Evolutionary conservation across 2,888 invertebrate genomes (phyloP).

Genomic region (Eucriotettix oculatus): DNA sequence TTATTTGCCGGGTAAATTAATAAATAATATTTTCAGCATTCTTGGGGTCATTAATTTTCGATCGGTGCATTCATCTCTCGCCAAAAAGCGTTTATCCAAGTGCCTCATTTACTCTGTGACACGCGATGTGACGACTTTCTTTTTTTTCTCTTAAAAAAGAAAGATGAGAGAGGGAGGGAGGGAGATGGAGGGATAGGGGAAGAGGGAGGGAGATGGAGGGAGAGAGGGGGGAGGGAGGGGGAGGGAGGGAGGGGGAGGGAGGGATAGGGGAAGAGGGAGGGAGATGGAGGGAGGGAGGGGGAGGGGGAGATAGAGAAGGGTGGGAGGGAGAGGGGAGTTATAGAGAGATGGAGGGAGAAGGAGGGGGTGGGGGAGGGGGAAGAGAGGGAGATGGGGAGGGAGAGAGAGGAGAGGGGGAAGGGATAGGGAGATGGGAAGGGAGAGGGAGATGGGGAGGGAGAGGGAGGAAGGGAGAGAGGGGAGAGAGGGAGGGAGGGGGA

Average conservation of each 20-base stretch:
- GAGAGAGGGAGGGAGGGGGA: neutral
- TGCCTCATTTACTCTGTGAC: no score
- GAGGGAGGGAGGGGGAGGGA: neutral
- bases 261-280: neutral
- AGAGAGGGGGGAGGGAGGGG: no score
- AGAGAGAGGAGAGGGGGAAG: neutral
- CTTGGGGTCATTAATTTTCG: no score
- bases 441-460: neutral
- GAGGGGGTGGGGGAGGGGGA: neutral
- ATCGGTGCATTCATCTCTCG: no score
- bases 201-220: no score
- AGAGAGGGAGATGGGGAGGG: neutral
- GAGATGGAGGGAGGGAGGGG: neutral
- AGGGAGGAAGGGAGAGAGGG: neutral
- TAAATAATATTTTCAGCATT: no score
- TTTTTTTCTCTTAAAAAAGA: no score
- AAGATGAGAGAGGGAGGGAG: no score
- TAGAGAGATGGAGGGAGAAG: neutral
- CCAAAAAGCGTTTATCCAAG: no score
- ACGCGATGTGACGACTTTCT: no score
- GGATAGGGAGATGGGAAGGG: neutral
- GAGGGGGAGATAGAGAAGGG: neutral
- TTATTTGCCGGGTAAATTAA: no score
- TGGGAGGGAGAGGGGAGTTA: neutral
- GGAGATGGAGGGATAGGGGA: no score